Percentiles rank a stretch among this genome's conserved stretches.
These are phyloP conservation scores for Chrysogorgia sp. DNA, from an alignment of 92 coral and sea anemone species.

Conservation along the genomic window DNA sequence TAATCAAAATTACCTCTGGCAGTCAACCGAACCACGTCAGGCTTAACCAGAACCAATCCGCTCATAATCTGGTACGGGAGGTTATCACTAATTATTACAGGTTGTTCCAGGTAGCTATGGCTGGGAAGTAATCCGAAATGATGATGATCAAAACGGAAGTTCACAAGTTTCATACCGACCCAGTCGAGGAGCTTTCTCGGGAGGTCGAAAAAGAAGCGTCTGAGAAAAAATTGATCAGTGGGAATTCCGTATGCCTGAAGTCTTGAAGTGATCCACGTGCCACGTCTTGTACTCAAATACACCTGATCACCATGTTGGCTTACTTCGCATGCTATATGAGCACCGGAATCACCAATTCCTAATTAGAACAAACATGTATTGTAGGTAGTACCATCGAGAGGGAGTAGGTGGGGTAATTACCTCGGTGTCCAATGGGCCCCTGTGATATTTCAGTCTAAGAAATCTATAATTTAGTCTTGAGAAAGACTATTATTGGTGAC, in stretches of 20 bases:
- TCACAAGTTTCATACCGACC: constrained; percentile 5
- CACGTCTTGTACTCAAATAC: constrained; percentile 42
- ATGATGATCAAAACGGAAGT: constrained; percentile 11
- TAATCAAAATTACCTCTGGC: constrained; percentile 7
- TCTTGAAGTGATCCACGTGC: constrained; percentile 39
- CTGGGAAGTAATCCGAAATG: constrained; percentile 26
- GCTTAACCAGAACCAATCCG: constrained; percentile 21
- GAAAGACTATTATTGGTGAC: too few species aligned
- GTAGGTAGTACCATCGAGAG: too few species aligned
- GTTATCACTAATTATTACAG: constrained; percentile 15
- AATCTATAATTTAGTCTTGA: too few species aligned
- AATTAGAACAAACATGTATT: neutral
- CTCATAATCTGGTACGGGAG: constrained; percentile 30
- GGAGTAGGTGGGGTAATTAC: too few species aligned
- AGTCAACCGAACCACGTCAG: constrained; percentile 19
- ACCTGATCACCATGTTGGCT: constrained; percentile 21
- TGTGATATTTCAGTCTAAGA: too few species aligned
- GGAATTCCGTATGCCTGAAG: constrained; percentile 24
- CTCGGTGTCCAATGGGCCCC: too few species aligned
- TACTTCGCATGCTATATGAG: constrained; percentile 27
- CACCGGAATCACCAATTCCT: constrained; percentile 40
- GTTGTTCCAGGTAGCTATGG: constrained; percentile 24
- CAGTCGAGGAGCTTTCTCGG: constrained; percentile 18
- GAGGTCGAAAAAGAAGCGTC: constrained; percentile 32
- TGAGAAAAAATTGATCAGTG: constrained; percentile 16